Percentiles rank a stretch among this genome's conserved stretches.
Conservation (phyloP, 2,888 invertebrate species). For the Ceratothoa steindachneri region DNA sequence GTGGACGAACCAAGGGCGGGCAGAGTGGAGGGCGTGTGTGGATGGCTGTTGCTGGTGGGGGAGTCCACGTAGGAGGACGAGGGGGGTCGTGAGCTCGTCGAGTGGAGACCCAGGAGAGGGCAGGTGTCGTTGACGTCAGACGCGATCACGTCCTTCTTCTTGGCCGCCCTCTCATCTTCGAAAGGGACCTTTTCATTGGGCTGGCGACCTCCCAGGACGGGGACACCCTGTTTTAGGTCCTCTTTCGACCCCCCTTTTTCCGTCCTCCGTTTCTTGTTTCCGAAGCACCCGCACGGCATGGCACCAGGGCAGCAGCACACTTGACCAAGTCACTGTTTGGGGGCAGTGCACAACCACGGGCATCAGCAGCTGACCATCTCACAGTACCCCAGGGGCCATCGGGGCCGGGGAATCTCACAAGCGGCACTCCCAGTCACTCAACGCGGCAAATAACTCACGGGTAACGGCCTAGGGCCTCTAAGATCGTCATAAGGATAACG, state of each 20-base stretch:
- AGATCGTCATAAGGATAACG: background rate
- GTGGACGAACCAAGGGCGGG: conserved; percentile 16
- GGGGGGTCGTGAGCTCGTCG: conserved; percentile 6
- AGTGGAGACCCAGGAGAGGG: conserved; percentile 23
- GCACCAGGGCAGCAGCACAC: background rate
- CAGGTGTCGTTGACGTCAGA: conserved; percentile 30
- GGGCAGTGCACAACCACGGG: background rate
- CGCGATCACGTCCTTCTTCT: conserved; percentile 31
- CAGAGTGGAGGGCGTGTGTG: conserved; percentile 10
- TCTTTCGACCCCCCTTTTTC: too few relatives aligned
- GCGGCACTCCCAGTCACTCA: too few relatives aligned
- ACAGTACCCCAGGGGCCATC: background rate
- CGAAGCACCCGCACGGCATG: conserved; percentile 46
- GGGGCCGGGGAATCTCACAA: background rate
- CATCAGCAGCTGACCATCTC: background rate
- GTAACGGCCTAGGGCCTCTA: background rate
- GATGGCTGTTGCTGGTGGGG: background rate
- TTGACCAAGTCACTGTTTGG: background rate
- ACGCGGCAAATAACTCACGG: too few relatives aligned
- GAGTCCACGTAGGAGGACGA: conserved; percentile 6
- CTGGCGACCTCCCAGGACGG: too few relatives aligned
- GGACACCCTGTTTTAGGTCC: background rate
- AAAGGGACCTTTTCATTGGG: background rate
- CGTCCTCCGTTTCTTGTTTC: conserved; percentile 33
- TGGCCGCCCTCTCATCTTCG: conserved; percentile 30